Percentiles rank a stretch among this genome's conserved stretches.
These are phyloP conservation scores for Drosophila arizonae DNA, from an alignment of 1,140 invertebrate genomes.

Conservation along the genomic window DNA sequence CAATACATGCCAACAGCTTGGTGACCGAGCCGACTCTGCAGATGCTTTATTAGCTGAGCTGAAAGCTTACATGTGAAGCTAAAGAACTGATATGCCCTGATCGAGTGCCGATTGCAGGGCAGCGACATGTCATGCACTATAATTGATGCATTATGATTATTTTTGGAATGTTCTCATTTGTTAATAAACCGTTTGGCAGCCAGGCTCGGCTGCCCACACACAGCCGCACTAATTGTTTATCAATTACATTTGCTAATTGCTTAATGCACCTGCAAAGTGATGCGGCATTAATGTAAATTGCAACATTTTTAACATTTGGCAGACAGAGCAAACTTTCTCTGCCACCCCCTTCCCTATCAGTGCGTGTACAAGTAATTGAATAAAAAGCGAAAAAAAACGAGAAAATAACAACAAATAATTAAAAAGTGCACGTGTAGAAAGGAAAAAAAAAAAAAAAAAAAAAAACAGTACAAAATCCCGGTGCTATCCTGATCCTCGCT, in stretches of 20 bases:
- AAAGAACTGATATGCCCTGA: background rate
- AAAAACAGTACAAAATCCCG: constrained; percentile 12
- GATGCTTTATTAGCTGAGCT: constrained; percentile 11
- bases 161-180: constrained; percentile 4
- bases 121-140: background rate
- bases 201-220: constrained; percentile 32
- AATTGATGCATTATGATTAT: constrained; percentile 4
- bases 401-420: constrained; percentile 44
- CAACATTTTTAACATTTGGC: constrained; percentile 36
- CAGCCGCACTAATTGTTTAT: constrained; percentile 71
- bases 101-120: background rate
- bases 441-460: constrained; percentile 18
- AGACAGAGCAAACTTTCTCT: no score
- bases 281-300: constrained; percentile 45
- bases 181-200: background rate
- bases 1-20: background rate
- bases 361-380: constrained; percentile 69
- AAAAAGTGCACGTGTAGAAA: constrained; percentile 45
- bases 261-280: constrained; percentile 69
- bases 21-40: background rate
- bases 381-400: constrained; percentile 48
- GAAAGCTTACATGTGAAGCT: constrained; percentile 1
- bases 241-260: constrained; percentile 77
- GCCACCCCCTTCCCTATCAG: background rate
- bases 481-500: constrained; percentile 18